phyloP scores from a whole-genome alignment of 2,113 vertebrate genomes.

The Chaenogobius annularis region DNA sequence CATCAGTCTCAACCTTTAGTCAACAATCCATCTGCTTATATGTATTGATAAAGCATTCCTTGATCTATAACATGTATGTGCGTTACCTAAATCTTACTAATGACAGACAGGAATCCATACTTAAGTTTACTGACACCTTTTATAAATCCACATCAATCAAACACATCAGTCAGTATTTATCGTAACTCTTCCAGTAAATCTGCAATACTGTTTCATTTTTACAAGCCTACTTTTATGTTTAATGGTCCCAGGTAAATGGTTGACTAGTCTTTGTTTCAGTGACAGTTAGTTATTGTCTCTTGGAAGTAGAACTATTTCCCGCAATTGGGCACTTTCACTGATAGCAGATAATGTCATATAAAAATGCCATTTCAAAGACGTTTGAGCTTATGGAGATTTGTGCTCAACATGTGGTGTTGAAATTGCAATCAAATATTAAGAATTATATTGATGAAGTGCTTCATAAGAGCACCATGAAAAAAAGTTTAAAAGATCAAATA shows the following conservation, averaged over 20 bases:
- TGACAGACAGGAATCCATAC: background rate
- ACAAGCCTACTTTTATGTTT: background rate
- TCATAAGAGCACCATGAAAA: too few relatives aligned
- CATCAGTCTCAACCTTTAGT: constrained; percentile 15
- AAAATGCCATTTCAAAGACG: background rate
- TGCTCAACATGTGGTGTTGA: too few relatives aligned
- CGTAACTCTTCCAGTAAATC: background rate
- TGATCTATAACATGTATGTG: too few relatives aligned
- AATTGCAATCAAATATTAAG: too few relatives aligned
- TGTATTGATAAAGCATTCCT: background rate
- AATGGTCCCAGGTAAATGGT: constrained; percentile 4
- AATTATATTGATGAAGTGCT: too few relatives aligned
- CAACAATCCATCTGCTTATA: background rate
- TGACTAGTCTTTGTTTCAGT: constrained; percentile 3
- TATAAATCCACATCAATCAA: background rate
- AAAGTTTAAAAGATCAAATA: too few relatives aligned
- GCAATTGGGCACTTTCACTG: background rate
- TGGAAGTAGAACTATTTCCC: background rate
- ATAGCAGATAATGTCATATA: background rate
- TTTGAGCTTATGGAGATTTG: too few relatives aligned
- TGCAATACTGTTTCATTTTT: background rate
- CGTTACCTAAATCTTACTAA: background rate
- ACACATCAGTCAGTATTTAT: constrained; percentile 13
- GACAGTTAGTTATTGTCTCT: background rate
- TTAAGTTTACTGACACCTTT: background rate